Evolutionary conservation across 2,888 invertebrate genomes (phyloP), one percentile per base, ranked within the genome.

Genomic region (Eurytoma adleriae): DNA sequence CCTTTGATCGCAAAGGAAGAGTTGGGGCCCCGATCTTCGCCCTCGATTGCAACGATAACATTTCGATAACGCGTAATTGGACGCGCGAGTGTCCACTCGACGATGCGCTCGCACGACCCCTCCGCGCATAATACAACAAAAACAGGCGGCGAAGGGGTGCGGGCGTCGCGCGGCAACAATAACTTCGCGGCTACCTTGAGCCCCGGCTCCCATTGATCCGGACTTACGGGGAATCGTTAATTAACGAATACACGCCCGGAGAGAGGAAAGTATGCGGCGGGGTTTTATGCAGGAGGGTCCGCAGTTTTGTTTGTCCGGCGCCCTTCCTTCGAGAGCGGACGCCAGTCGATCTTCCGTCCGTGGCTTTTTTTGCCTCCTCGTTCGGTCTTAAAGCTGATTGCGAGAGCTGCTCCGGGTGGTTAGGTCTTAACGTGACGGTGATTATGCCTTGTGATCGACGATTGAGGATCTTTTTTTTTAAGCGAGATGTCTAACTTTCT

Each of bases 281-380:
- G 40, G 7, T 40, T 40, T 40, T 40, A 40, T 40, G 64, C 89
- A 88, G 89, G 88, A 90, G 88, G 89, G 90, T 40, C 40, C 40
- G 40, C 10, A 40, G 89, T 89, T 90, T 90, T 90, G 90, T 90
- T 90, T 90, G 90, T 90, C 90, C 90, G 89, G 87, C 88, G 89
- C 88, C 89, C 89, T 87, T 88, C 89, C 88, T 54, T n/a, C 61
- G 14, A 27, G 48, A 54, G 40, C 62, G 30, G 30, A 62, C 48
- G 18, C 40, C 87, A 48, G 40, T 40, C 40, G 40, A 40, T 40
- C 40, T 40, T 40, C 40, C 40, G 40, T 10, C 10, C 40, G 40
- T 40, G 40, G 5, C 40, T 40, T 40, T 40, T 40, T 40, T 40
- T 40, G 30, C 40, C 40, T 40, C 40, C 40, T 40, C 10, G 10